Evolutionary conservation across 2,888 invertebrate species (phyloP).

Genomic region (Ceriagrion tenellum): DNA sequence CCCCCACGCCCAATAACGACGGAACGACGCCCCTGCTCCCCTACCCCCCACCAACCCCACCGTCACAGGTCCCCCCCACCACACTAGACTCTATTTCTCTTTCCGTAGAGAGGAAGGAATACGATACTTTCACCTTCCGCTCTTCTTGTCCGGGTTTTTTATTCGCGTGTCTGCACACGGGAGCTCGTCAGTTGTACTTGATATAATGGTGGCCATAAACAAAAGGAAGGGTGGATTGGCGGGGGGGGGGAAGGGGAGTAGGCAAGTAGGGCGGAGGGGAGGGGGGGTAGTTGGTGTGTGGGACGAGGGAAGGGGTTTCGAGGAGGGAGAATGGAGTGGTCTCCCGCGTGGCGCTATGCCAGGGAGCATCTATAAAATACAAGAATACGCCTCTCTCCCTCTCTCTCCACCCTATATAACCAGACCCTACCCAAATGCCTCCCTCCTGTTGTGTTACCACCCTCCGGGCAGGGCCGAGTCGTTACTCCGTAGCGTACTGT

Average conservation of each 20-base stretch:
- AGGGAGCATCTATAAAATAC: constrained; percentile 53
- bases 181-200: constrained; percentile 65
- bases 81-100: constrained; percentile 13
- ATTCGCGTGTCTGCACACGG: constrained; percentile 66
- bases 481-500: neutral
- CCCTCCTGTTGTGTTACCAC: neutral
- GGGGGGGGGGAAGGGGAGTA: neutral
- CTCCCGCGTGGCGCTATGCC: constrained; percentile 47
- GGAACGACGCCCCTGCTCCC: neutral
- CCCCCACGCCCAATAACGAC: constrained; percentile 6
- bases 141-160: constrained; percentile 39
- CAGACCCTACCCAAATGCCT: neutral
- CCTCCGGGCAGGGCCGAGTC: neutral
- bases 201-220: constrained; percentile 65
- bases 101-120: constrained; percentile 8
- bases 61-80: neutral
- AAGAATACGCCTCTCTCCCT: constrained; percentile 47
- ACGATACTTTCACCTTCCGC: constrained; percentile 50
- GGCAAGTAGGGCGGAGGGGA: neutral
- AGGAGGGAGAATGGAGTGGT: constrained; percentile 1
- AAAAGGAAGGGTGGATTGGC: constrained; percentile 41
- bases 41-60: neutral
- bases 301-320: neutral
- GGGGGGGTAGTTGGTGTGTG: neutral
- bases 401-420: neutral